Evolutionary conservation across 2,888 invertebrate species (phyloP), one percentile per base, ranked within the genome.

Genomic region (Athalia circularis): DNA sequence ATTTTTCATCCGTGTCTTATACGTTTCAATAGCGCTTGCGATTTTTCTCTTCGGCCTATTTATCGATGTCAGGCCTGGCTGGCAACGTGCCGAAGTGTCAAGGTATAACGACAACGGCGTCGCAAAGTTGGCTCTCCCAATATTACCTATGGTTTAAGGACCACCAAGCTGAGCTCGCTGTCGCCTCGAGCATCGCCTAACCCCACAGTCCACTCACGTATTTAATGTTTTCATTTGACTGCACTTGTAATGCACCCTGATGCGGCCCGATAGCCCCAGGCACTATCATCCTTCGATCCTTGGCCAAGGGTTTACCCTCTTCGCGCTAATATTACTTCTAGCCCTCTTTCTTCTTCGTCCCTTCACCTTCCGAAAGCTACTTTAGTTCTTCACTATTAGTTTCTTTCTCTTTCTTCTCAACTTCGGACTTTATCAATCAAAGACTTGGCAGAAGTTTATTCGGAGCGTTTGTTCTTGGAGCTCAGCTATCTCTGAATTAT

Each of bases 201-300:
- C 48, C 29, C 48, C 62, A 62, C 62, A 74, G 75, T 75, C 75
- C 64, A 75, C 75, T 75, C 75, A 75, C 75, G 75, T 75, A 75
- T 62, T 75, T 75, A 75, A 75, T 75, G 75, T 75, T 75, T 75
- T 75, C 75, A 75, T 75, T 75, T 75, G 75, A 75, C 75, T 75
- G 75, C 75, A 75, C 75, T 75, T 75, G 75, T 75, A 75, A 75
- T 75, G 75, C 75, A 75, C 75, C 75, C 75, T 62, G 75, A 48
- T 54, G 9, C 50, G 75, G 50, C 75, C 62, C 61, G 50, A 13
- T 75, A 62, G 62, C 75, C 75, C 75, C 43, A 13, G 72, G 45
- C 75, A 75, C 75, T 75, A 75, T 75, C 75, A 62, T 75, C 75
- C 62, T 75, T 62, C 75, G 62, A 64, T 64, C 64, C 75, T 9